Base-by-base conservation (phyloP, 2,888 invertebrate species). In the Phyllotreta cruciferae region DNA sequence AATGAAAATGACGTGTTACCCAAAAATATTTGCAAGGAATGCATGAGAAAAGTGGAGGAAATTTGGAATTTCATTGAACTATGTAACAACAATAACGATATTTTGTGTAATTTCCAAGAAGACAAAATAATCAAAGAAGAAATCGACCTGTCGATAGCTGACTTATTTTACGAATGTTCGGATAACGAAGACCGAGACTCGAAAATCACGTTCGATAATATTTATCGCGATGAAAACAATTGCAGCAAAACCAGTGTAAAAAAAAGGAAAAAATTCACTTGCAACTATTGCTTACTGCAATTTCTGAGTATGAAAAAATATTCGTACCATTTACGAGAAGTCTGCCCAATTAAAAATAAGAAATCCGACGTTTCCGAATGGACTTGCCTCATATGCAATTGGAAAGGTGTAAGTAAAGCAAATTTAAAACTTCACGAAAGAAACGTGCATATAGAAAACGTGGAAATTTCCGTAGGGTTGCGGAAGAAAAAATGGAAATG, bases 401-500 rank as follows among this genome's bases (percentile, higher is more conserved):
- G 66, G 66, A 50, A 8, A 37, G 62, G 66, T 6, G 14, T 37
- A 5, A 60, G 37, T 42, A 60, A 53, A 52, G 36, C 47, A 24
- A 41, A 53, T 0, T 14, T 66, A 37, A 60, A 52, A 53, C 42
- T 37, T 5, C 66, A 66, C 42, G 66, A 66, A 36, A 42, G 38
- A 14, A 60, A 50, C 4, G 56, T 56, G 14, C 66, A 66, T 38
- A 57, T 54, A 8, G 62, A 62, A 54, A 50, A 55, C 44, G 37
- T 58, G 1, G 63, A 63, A 54, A 44, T 56, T 35, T 50, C 54
- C 8, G 13, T 13, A 10, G 58, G 53, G 3, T 10, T 56, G 3
- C 39, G 44, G 10, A 49, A 53, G 11, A 66, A 61, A 39, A 63
- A 60, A 36, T 66, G 66, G 66, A 63, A 66, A 24, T 66, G 66